Evolutionary conservation across 1,140 invertebrate species (phyloP).

Genomic region (Potamilus streckersoni): DNA sequence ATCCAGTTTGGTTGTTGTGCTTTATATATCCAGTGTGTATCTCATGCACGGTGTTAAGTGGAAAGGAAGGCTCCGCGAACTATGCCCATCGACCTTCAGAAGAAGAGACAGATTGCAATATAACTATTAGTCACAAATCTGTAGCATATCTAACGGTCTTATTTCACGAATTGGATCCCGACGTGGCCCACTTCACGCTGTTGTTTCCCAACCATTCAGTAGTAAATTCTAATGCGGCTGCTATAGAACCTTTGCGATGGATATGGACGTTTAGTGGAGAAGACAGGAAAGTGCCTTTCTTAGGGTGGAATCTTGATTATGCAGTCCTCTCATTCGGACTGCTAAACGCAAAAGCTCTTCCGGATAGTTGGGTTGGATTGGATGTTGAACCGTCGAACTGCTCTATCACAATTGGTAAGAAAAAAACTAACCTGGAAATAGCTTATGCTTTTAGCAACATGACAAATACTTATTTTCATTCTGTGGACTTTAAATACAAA

Average conservation of each 20-base stretch:
- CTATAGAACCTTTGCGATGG: constrained; percentile 7
- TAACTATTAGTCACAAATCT: no score
- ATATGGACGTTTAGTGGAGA: constrained; percentile 12
- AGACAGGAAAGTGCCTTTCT: constrained; percentile 2
- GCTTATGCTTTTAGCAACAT: constrained; percentile 2
- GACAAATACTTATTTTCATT: constrained; percentile 1
- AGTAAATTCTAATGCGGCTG: neutral
- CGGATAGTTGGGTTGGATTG: neutral
- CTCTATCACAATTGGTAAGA: constrained; percentile 1
- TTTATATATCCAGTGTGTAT: no score
- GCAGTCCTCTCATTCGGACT: constrained; percentile 11
- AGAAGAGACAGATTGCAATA: no score
- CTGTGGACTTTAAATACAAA: no score
- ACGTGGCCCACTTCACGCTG: no score
- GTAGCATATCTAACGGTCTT: no score
- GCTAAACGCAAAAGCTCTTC: constrained; percentile 8
- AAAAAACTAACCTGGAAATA: neutral
- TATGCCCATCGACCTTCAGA: no score
- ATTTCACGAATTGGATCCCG: no score
- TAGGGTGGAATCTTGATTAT: constrained; percentile 15
- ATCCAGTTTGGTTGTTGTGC: no score
- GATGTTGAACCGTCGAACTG: neutral
- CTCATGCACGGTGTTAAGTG: no score
- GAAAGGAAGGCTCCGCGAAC: no score
- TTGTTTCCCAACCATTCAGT: no score